phyloP scores from a whole-genome alignment of 2,888 invertebrate genomes.

The Dasypogon diadema region DNA sequence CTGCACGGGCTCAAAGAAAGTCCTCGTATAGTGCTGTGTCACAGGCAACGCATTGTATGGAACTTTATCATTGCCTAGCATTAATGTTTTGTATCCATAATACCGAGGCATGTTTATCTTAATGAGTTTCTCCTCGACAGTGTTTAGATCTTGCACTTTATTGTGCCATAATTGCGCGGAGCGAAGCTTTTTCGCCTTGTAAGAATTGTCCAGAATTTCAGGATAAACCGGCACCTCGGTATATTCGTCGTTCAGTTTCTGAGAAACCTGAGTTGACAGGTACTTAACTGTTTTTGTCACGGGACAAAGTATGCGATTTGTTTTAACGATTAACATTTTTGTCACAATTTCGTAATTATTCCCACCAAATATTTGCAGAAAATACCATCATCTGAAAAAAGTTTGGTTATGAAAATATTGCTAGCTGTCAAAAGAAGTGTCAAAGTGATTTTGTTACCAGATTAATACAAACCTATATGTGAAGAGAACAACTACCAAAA shows the following conservation, averaged over 20 bases:
- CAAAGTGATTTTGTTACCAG: not conserved
- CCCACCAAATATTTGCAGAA: not conserved
- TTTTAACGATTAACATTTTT: slow-evolving; percentile 18
- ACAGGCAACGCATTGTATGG: slow-evolving; percentile 79
- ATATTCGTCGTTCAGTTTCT: slow-evolving; percentile 37
- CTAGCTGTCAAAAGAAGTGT: slow-evolving; percentile 26
- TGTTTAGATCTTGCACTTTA: slow-evolving; percentile 74
- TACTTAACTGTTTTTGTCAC: not conserved
- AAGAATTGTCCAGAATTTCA: slow-evolving; percentile 74
- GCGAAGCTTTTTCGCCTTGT: slow-evolving; percentile 69
- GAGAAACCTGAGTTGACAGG: slow-evolving; percentile 35
- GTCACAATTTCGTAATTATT: not conserved
- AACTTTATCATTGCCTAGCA: slow-evolving; percentile 72
- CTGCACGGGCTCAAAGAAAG: slow-evolving; percentile 74
- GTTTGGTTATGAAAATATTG: slow-evolving; percentile 7
- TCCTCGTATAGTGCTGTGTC: slow-evolving; percentile 83
- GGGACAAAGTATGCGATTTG: slow-evolving; percentile 24
- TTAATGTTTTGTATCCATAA: slow-evolving; percentile 80
- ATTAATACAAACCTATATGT: too few relatives aligned
- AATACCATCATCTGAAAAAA: not conserved
- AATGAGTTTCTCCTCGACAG: slow-evolving; percentile 87
- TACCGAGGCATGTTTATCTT: slow-evolving; percentile 85
- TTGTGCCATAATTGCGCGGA: slow-evolving; percentile 70
- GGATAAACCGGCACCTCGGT: slow-evolving; percentile 70
- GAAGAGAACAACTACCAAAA: too few relatives aligned